These are phyloP conservation scores for Sphecodes monilicornis DNA, from an alignment of 2,888 invertebrate species.

Conservation along the genomic window DNA sequence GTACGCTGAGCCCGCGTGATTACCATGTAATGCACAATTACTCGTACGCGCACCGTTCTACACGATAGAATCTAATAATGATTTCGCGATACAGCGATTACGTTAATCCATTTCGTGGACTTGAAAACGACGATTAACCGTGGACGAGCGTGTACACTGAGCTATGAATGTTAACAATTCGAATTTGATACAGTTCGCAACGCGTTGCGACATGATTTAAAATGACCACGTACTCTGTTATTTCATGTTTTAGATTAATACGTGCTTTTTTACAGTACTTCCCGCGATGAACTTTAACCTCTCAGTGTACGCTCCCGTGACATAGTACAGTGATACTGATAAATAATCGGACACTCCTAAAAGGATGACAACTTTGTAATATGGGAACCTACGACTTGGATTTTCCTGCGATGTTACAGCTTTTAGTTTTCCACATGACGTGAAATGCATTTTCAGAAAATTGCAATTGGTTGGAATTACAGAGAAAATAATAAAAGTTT, in stretches of 20 bases:
- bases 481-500: too few relatives aligned
- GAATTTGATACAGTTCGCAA: neutral
- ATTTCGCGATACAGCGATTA: slow-evolving; percentile 15
- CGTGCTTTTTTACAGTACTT: neutral
- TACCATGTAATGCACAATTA: slow-evolving; percentile 42
- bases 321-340: too few relatives aligned
- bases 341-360: too few relatives aligned
- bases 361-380: too few relatives aligned
- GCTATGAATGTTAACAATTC: neutral
- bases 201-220: neutral
- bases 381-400: too few relatives aligned
- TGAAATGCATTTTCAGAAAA: too few relatives aligned
- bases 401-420: too few relatives aligned
- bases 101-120: slow-evolving; percentile 25
- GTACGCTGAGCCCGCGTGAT: slow-evolving; percentile 11
- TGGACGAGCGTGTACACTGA: neutral
- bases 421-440: too few relatives aligned
- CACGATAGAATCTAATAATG: slow-evolving; percentile 27
- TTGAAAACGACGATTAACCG: slow-evolving; percentile 14
- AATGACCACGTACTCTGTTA: neutral
- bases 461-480: too few relatives aligned
- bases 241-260: neutral
- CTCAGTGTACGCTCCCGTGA: neutral
- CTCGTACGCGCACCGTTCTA: slow-evolving; percentile 19
- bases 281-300: neutral